phyloP scores from a whole-genome alignment of 2,113 vertebrate genomes.

The Oceanites oceanicus region DNA sequence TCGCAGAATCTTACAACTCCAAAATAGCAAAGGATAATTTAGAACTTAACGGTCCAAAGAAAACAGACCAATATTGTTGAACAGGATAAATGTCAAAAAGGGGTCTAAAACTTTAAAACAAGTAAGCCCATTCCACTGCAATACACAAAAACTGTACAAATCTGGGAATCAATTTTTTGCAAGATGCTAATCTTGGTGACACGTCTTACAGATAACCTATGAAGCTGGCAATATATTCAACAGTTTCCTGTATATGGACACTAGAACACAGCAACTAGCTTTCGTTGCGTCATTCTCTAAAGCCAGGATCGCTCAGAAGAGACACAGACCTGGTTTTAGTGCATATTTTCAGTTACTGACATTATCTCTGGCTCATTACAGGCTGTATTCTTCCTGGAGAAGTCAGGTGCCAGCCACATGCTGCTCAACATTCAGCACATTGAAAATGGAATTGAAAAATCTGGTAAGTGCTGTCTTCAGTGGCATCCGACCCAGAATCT shows the following conservation, averaged over 20 bases:
- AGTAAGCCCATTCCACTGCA: not conserved
- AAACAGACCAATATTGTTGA: not conserved
- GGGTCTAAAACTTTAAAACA: not conserved
- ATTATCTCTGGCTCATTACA: not conserved
- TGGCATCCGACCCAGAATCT: not conserved
- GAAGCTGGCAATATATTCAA: not conserved
- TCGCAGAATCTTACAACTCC: not conserved
- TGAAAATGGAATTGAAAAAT: not conserved
- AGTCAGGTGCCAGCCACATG: not conserved
- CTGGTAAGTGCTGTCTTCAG: not conserved
- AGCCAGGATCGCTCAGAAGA: not conserved
- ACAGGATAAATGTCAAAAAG: not conserved
- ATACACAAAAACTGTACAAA: not conserved
- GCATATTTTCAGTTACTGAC: not conserved
- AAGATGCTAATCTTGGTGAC: not conserved
- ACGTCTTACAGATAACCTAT: not conserved
- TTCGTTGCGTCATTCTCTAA: not conserved
- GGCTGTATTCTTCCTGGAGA: not conserved
- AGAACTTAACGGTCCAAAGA: not conserved
- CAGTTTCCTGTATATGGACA: fast-evolving
- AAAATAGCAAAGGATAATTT: not conserved
- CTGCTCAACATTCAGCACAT: not conserved
- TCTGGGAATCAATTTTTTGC: not conserved
- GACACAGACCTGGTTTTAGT: not conserved
- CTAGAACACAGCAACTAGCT: not conserved